phyloP scores from a whole-genome alignment of 2,797 vertebrate species.

The Poeciliopsis presidionis region DNA sequence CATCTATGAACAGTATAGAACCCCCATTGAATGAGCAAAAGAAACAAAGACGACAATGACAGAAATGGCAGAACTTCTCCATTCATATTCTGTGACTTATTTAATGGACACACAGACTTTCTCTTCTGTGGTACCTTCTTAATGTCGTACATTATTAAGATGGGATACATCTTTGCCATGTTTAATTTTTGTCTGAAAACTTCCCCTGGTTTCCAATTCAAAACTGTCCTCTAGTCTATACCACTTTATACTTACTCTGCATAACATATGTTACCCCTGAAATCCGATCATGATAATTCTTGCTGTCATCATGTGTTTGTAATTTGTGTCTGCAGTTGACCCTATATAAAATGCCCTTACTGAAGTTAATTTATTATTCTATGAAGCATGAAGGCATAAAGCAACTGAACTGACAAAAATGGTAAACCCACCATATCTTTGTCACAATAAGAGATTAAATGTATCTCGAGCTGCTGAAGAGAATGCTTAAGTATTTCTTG shows the following conservation, averaged over 20 bases:
- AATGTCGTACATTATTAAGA: neutral
- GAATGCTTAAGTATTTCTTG: neutral
- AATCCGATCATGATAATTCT: slow-evolving; percentile 62
- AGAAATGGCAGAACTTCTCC: neutral
- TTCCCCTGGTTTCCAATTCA: neutral
- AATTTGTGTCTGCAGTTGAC: slow-evolving; percentile 42
- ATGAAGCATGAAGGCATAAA: slow-evolving; percentile 29
- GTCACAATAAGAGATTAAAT: slow-evolving; percentile 5
- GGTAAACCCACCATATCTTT: slow-evolving; percentile 2
- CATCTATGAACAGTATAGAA: no score
- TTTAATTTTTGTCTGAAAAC: neutral
- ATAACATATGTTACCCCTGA: slow-evolving; percentile 60
- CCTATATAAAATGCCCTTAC: slow-evolving; percentile 38
- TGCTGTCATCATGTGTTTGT: slow-evolving; percentile 55
- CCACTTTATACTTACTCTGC: slow-evolving; percentile 17
- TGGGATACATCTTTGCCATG: neutral
- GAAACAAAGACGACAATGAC: neutral
- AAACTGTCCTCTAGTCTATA: neutral
- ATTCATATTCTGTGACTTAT: neutral
- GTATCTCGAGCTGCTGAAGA: neutral
- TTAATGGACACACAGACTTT: neutral
- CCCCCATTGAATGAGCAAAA: no score
- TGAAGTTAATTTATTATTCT: slow-evolving; percentile 56
- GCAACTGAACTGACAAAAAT: slow-evolving; percentile 21
- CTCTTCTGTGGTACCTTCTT: neutral